Evolutionary conservation across 2,797 vertebrate species (phyloP), one percentile per base, ranked within the genome.

Genomic region (Platyrinchus mystaceus): DNA sequence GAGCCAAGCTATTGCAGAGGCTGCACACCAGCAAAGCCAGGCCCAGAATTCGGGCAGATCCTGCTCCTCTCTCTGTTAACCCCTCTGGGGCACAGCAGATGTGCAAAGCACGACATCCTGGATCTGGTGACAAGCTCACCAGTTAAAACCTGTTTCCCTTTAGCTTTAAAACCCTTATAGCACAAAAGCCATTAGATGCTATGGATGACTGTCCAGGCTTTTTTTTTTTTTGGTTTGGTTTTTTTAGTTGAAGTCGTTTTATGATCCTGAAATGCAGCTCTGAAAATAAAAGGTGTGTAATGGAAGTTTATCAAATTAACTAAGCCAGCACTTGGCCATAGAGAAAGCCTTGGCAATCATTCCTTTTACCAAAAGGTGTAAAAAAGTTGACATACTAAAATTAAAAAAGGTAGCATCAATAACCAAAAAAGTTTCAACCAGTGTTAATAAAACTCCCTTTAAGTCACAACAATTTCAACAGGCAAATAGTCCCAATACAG

Each of bases 381-480:
- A 92, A 97, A 96, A 95, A 94, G 85, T 81, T 88, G 92, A 80
- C 60, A 71, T 92, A 84, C 56, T 93, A 90, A 89, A 96, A 96
- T 93, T 94, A 62, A 92, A 95, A 97, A 96, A 97, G 80, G 90
- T 95, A 95, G 90, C 93, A 95, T 96, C 95, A 84, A 92, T 94
- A 93, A 96, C 94, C 81, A 90, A 95, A 95, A 95, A 92, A 90
- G 71, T 93, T 95, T 92, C 93, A 95, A 95, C 92, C 96, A 95
- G 88, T 96, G 93, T 97, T 95, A 97, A 97, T 93, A 95, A 94
- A 97, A 96, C 94, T 97, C 96, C 95, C 96, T 97, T 97, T 97
- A 94, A 94, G 86, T 97, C 93, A 94, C 90, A 88, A 96, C 93
- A 94, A 88, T 92, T 96, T 93, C 90, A 95, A 94, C 77, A 96